Evolutionary conservation across 2,113 vertebrate species (phyloP).

Genomic region (Tachuris rubrigastra): DNA sequence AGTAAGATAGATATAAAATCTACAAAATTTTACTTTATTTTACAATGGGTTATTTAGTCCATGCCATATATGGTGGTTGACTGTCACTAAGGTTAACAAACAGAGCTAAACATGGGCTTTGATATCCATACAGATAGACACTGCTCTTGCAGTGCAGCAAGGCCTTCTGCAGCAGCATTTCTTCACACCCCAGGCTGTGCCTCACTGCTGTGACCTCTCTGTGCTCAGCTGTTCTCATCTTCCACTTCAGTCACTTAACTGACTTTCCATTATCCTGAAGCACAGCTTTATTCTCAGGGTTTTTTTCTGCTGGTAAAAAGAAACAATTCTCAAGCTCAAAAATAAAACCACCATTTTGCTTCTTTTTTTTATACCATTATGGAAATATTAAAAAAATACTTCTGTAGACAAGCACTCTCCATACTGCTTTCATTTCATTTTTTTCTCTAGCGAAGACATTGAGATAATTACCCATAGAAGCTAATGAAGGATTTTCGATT

Average conservation of each 20-base stretch:
- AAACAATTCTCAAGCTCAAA: not conserved
- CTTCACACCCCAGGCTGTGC: not conserved
- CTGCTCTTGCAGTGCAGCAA: not conserved
- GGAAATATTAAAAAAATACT: not conserved
- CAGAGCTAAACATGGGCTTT: not conserved
- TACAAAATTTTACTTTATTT: not conserved
- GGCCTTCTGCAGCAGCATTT: not conserved
- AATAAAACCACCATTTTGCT: not conserved
- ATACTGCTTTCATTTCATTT: not conserved
- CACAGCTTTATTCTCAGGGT: not conserved
- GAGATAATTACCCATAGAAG: slow-evolving; percentile 17
- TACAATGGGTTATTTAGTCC: not conserved
- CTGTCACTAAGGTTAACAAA: not conserved
- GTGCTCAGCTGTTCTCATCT: not conserved
- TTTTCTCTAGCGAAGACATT: not conserved
- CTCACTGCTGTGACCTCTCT: not conserved
- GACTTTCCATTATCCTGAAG: not conserved
- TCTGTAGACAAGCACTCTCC: not conserved
- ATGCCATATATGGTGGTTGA: not conserved
- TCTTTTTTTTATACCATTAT: not conserved
- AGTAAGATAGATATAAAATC: not conserved
- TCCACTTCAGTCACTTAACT: not conserved
- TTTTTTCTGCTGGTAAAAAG: not conserved
- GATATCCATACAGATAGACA: not conserved
- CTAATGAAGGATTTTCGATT: slow-evolving; percentile 8